phyloP scores from a whole-genome alignment of 2,888 invertebrate species.

The Apamea anceps region DNA sequence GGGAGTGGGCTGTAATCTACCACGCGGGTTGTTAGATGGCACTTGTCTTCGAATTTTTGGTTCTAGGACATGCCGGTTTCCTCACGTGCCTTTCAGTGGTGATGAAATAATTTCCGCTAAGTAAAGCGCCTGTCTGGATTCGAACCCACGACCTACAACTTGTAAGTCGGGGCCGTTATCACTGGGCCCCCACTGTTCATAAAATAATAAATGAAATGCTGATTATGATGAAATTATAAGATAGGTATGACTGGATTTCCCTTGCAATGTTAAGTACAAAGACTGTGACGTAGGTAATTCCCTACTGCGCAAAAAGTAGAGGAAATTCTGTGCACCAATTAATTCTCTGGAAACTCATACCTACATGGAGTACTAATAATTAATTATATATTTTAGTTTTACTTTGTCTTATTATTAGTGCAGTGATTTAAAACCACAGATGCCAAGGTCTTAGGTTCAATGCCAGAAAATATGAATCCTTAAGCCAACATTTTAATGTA shows the following conservation, averaged over 20 bases:
- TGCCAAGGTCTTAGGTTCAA: constrained; percentile 7
- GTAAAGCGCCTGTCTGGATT: too few species aligned
- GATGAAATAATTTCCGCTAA: too few species aligned
- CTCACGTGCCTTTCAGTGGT: too few species aligned
- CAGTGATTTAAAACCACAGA: not conserved
- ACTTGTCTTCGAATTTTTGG: too few species aligned
- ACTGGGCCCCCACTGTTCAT: not conserved
- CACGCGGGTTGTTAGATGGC: too few species aligned
- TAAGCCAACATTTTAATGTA: not conserved
- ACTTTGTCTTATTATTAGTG: not conserved
- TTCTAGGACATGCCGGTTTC: too few species aligned
- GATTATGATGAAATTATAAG: not conserved
- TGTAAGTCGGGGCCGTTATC: too few species aligned
- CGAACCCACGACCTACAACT: too few species aligned
- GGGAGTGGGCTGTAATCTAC: too few species aligned
- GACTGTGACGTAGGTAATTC: constrained; percentile 14
- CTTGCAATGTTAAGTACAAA: not conserved
- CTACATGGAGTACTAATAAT: not conserved
- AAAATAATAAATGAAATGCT: not conserved
- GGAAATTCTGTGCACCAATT: constrained; percentile 17
- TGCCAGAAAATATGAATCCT: not conserved
- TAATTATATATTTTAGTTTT: not conserved
- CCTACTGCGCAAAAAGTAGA: constrained; percentile 6
- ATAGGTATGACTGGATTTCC: not conserved
- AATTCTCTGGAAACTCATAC: not conserved